Evolutionary conservation across 2,113 vertebrate genomes (phyloP).

Genomic region (Aptenodytes forsteri): DNA sequence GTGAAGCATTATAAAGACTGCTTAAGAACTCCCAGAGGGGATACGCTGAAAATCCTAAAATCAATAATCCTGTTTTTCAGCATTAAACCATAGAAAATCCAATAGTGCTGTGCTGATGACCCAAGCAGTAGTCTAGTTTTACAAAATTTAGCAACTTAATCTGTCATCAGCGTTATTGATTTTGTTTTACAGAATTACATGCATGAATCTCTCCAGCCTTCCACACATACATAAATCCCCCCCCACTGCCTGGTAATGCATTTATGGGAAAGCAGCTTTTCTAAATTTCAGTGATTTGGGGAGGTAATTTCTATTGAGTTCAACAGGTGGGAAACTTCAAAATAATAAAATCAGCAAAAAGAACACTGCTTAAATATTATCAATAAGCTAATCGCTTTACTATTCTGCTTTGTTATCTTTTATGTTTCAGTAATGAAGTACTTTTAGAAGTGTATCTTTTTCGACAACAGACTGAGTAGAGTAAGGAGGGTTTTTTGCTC

Average conservation of each 20-base stretch:
- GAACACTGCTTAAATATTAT: neutral
- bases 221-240: neutral
- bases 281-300: constrained; percentile 12
- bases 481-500: neutral
- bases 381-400: constrained; percentile 26
- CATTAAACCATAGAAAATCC: constrained; percentile 75
- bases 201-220: constrained; percentile 46
- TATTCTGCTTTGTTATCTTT: constrained; percentile 2
- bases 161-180: constrained; percentile 75
- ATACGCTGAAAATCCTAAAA: constrained; percentile 81
- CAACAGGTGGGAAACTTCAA: constrained; percentile 55
- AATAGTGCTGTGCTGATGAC: constrained; percentile 65
- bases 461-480: neutral
- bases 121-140: constrained; percentile 68
- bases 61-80: constrained; percentile 83
- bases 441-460: neutral
- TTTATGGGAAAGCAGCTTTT: constrained; percentile 37
- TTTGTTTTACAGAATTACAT: constrained; percentile 70
- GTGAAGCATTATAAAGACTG: constrained; percentile 70
- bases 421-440: neutral
- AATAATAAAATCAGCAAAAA: constrained; percentile 14
- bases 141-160: constrained; percentile 69
- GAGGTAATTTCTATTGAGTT: constrained; percentile 37
- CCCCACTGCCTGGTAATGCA: constrained; percentile 29
- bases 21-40: constrained; percentile 72